phyloP scores from a whole-genome alignment of 2,113 vertebrate genomes.

The Rattus norvegicus region DNA sequence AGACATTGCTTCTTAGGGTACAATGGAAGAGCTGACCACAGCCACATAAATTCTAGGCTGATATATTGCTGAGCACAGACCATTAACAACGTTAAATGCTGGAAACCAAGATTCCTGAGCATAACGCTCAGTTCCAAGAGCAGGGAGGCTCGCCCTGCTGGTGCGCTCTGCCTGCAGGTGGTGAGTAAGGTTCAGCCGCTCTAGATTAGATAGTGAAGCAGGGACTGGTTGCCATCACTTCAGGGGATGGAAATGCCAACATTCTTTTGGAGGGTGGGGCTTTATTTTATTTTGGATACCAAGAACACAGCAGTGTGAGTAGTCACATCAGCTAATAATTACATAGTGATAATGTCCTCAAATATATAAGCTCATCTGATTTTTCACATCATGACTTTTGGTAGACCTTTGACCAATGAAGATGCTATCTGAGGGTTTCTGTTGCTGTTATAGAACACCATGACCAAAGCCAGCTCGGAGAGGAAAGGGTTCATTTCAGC shows the following conservation, averaged over 20 bases:
- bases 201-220: not conserved
- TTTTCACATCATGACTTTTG: not conserved
- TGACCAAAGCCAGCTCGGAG: not conserved
- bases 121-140: not conserved
- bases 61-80: not conserved
- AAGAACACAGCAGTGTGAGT: slow-evolving; percentile 1
- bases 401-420: not conserved
- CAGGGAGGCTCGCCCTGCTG: not conserved
- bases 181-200: not conserved
- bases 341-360: not conserved
- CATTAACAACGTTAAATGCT: not conserved
- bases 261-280: not conserved
- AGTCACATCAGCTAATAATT: not conserved
- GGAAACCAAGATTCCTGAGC: not conserved
- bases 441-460: not conserved
- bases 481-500: not conserved
- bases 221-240: not conserved
- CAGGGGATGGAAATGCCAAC: slow-evolving; percentile 4
- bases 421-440: not conserved
- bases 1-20: not conserved
- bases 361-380: not conserved
- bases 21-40: not conserved
- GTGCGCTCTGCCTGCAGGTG: not conserved
- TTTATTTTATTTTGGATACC: slow-evolving; percentile 36
- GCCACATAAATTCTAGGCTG: not conserved